Evolutionary conservation across 2,888 invertebrate species (phyloP), one percentile per base, ranked within the genome.

Genomic region (Mylabris sibirica): DNA sequence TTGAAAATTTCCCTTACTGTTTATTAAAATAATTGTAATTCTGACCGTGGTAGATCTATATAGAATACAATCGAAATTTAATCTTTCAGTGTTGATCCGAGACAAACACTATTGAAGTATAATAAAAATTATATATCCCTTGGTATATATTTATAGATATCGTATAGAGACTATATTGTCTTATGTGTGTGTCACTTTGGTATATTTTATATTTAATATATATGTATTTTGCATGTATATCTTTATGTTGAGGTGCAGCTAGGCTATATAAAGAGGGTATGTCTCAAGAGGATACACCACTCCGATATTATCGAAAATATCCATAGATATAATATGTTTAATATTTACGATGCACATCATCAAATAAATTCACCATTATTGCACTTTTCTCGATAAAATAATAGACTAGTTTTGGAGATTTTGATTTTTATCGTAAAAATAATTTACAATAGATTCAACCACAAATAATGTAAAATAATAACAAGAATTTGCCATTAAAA

Each of bases 181-280:
- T 26, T 49, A 20, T 49, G 49, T 49, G 49, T 49, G 49, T 49
- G 49, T 9, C 49, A 20, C 49, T 49, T 49, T 57, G 57, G 57
- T 24, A 57, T 24, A 57, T 24, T 57, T 26, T 57, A 57, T 57
- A 26, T 26, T 57, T 2, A 26, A 57, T 0, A 57, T 57, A 22
- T 53, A 53, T 53, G 11, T 53, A 53, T 53, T 53, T 53, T 57
- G 57, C 53, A 53, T 53, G 14, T 53, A 24, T 57, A 24, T 57
- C 26, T 22, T 17, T 49, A 49, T 41, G 11, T 57, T 22, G 1
- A 53, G 53, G 53, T 53, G 20, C 8, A 30, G 30, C 30, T 30
- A 6, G 8, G 30, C 30, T 53, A 22, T 53, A 26, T 4, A 14
- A n/a, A 24, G 6, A 26, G 26, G 57, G 57, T 57, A 3, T 5